A percentile compares a stretch with the other conserved stretches of the same genome.
phyloP scores from a whole-genome alignment of 1,140 invertebrate species.

The Drosophila athabasca region DNA sequence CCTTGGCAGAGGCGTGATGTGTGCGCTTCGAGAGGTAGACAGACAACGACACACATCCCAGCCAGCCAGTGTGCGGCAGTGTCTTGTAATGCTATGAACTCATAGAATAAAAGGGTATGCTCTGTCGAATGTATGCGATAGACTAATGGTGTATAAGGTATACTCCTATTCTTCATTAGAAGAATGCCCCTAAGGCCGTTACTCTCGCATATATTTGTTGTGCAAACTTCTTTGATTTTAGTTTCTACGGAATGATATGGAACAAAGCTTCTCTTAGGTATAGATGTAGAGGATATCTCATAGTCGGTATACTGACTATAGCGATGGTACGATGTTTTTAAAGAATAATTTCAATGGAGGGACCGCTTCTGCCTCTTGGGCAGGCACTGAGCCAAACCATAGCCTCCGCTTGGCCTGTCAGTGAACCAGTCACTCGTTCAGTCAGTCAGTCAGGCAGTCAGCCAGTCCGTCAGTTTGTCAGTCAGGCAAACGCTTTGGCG shows the following conservation, averaged over 20 bases:
- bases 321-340: constrained; percentile 35
- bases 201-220: too few species aligned
- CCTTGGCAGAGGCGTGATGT: constrained; percentile 50
- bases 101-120: too few species aligned
- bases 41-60: constrained; percentile 26
- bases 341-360: constrained; percentile 47
- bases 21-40: constrained; percentile 43
- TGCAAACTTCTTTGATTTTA: too few species aligned
- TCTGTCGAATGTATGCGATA: too few species aligned
- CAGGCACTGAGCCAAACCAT: constrained; percentile 46
- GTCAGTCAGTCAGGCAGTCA: constrained; percentile 12
- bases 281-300: too few species aligned
- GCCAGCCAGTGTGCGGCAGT: constrained; percentile 19
- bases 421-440: constrained; percentile 40
- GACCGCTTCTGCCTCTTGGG: constrained; percentile 14
- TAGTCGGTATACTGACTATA: too few species aligned
- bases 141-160: too few species aligned
- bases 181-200: too few species aligned
- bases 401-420: constrained; percentile 25
- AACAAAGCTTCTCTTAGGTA: too few species aligned
- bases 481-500: constrained; percentile 19
- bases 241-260: too few species aligned
- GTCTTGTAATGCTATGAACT: constrained; percentile 11
- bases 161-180: too few species aligned
- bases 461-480: constrained; percentile 1